A percentile compares a stretch with the other conserved stretches of the same genome.
Evolutionary conservation across 2,797 vertebrate species (phyloP).

Genomic region (Rhodeus uyekii): DNA sequence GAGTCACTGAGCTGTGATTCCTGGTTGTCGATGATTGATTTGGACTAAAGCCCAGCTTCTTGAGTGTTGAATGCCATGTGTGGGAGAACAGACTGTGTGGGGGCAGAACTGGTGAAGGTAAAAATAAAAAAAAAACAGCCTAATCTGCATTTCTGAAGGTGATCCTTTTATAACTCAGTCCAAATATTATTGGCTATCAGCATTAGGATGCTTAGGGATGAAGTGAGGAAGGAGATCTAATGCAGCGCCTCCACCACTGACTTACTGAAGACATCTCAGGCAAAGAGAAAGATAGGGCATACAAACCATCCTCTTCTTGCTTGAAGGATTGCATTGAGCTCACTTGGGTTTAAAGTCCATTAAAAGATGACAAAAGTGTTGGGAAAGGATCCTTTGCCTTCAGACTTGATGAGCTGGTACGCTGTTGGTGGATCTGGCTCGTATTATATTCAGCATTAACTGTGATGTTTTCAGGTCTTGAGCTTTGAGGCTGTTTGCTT

Average conservation of each 20-base stretch:
- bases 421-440: neutral
- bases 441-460: slow-evolving; percentile 31
- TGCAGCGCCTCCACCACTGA: neutral
- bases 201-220: slow-evolving; percentile 20
- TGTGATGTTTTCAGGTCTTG: slow-evolving; percentile 61
- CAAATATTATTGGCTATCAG: slow-evolving; percentile 19
- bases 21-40: neutral
- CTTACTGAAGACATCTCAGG: slow-evolving; percentile 52
- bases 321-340: slow-evolving; percentile 24
- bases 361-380: neutral
- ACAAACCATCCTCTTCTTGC: slow-evolving; percentile 76
- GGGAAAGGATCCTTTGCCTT: slow-evolving; percentile 7
- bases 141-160: neutral
- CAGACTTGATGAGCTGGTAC: neutral
- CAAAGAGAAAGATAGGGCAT: slow-evolving; percentile 62
- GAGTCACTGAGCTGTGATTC: slow-evolving; percentile 33
- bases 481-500: slow-evolving; percentile 80
- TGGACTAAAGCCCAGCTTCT: neutral
- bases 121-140: neutral
- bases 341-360: slow-evolving; percentile 45
- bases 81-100: neutral
- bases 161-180: slow-evolving; percentile 45
- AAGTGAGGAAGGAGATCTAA: neutral
- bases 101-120: neutral
- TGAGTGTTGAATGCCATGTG: neutral